Evolutionary conservation across 2,113 vertebrate species (phyloP).

Genomic region (Todiramphus saurophagus): DNA sequence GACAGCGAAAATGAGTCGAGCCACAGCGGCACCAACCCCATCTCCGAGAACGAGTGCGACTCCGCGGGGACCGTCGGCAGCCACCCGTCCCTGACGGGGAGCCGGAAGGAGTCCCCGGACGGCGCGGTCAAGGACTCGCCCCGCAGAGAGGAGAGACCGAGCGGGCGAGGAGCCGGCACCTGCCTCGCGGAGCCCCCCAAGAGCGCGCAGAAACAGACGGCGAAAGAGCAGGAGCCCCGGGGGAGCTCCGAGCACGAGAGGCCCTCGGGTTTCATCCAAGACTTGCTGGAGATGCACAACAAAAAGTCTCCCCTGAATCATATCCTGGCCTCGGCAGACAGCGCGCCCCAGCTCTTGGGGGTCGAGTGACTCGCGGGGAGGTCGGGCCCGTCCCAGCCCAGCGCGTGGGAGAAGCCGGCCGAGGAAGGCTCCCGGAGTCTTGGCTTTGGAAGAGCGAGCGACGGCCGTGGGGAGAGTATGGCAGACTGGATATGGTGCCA

Average conservation of each 20-base stretch:
- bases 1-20: constrained; percentile 85
- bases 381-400: neutral
- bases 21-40: constrained; percentile 82
- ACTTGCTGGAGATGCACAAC: constrained; percentile 80
- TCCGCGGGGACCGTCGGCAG: neutral
- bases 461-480: neutral
- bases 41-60: constrained; percentile 82
- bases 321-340: constrained; percentile 75
- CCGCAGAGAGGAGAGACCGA: constrained; percentile 39
- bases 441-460: neutral
- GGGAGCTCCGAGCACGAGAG: constrained; percentile 37
- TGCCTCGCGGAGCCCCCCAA: constrained; percentile 34
- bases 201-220: neutral
- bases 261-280: constrained; percentile 70
- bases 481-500: constrained; percentile 71
- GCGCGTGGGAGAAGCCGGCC: constrained; percentile 28
- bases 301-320: constrained; percentile 77
- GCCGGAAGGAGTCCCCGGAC: constrained; percentile 49
- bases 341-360: constrained; percentile 76
- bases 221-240: constrained; percentile 54
- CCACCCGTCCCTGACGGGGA: constrained; percentile 33
- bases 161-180: neutral
- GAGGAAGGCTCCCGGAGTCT: constrained; percentile 24
- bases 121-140: neutral
- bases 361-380: constrained; percentile 79